Conservation (phyloP, 1,140 invertebrate species). For the Dinothrombium tinctorium region DNA sequence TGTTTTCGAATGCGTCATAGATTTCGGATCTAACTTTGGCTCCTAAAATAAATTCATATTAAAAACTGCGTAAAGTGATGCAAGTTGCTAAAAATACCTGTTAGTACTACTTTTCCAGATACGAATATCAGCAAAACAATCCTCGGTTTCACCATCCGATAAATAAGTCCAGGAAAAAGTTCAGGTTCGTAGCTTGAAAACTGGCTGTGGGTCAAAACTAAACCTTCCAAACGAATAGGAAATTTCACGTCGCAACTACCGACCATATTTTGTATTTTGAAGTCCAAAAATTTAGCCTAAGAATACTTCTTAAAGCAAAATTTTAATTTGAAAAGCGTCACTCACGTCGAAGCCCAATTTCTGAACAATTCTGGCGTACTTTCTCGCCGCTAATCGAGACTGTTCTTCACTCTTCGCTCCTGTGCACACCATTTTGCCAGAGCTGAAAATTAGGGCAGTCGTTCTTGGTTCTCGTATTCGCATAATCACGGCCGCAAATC, state of each 20-base stretch:
- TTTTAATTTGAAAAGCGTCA: slow-evolving; percentile 12
- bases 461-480: slow-evolving; percentile 92
- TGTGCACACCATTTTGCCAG: slow-evolving; percentile 99
- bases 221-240: slow-evolving; percentile 85
- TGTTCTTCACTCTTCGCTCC: slow-evolving; percentile 98
- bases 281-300: slow-evolving; percentile 93
- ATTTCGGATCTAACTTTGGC: slow-evolving; percentile 95
- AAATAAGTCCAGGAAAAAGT: slow-evolving; percentile 93
- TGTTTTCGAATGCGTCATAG: slow-evolving; percentile 98
- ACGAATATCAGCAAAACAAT: slow-evolving; percentile 98
- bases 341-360: slow-evolving; percentile 82
- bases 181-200: slow-evolving; percentile 61
- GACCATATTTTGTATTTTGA: slow-evolving; percentile 99
- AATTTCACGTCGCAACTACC: slow-evolving; percentile 99
- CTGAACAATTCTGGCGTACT: slow-evolving; percentile 97
- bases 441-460: slow-evolving; percentile 95
- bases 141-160: slow-evolving; percentile 95
- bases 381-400: slow-evolving; percentile 80
- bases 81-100: slow-evolving; percentile 31
- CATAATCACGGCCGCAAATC: slow-evolving; percentile 99
- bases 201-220: slow-evolving; percentile 86
- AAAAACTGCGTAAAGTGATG: background rate
- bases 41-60: slow-evolving; percentile 32
- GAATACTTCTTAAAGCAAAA: slow-evolving; percentile 20
- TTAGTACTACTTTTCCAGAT: slow-evolving; percentile 90